Evolutionary conservation across 2,113 vertebrate species (phyloP), one percentile per base, ranked within the genome.

Genomic region (Mastomys natalensis): DNA sequence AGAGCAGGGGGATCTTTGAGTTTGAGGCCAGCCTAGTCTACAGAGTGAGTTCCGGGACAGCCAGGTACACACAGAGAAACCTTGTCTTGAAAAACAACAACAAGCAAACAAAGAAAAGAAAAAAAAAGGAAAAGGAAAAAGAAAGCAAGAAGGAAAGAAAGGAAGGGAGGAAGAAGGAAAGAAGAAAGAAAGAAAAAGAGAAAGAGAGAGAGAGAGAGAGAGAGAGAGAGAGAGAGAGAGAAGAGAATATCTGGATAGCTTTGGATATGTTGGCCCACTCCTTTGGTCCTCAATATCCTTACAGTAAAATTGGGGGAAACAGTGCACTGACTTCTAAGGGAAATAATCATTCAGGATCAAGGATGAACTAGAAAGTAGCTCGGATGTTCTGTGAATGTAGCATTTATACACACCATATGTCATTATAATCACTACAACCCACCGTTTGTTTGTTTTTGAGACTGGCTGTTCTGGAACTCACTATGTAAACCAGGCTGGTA

Each of bases 131-230:
- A 7, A 7, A 9, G 19, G 21, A 2, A 29, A 51, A 11, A 10
- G 29, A 15, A 70, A 3, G 13, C 10, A 34, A 13, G 4, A 34
- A 11, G 4, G 26, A 26, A 64, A 29, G 58, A 21, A 17, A 72
- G 29, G 1, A 0, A 16, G 3, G 1, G 40, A 40, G 43, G 3
- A 7, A 9, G 19, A 21, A 2, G 12, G 26, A 10, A 64, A 64
- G 58, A 7, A 21, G 58, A 7, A 21, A 13, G 12, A 29, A 3
- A 5, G 45, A 6, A 45, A 4, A 21, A 1, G 40, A n/a, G 3
- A 1, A 73, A 40, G 43, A 3, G 3, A 9, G 19, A 21, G 1
- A 29, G 26, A 26, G 29, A 64, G 58, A 21, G 15, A 70, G 0
- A 16, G 64, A 29, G 12, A 58, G 55, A 64, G 62, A 19, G 66